Conservation (phyloP, 2,888 invertebrate genomes). For the Drosophila putrida region DNA sequence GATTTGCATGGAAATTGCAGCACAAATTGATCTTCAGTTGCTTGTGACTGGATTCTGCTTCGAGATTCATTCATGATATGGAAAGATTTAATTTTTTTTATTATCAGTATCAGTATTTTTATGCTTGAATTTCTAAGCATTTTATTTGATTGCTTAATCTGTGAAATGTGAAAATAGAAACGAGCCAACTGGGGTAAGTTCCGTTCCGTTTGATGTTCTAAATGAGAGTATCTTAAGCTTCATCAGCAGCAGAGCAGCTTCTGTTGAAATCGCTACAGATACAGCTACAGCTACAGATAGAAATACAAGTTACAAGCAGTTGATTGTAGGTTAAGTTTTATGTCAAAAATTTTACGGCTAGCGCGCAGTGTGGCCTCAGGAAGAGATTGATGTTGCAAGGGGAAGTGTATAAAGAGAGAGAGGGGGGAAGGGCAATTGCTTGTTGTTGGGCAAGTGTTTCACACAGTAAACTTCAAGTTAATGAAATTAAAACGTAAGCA, state of each 20-base stretch:
- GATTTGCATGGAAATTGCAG: conserved; percentile 14
- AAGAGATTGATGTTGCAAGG: conserved; percentile 1
- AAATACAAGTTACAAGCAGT: conserved; percentile 27
- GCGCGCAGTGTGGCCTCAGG: conserved; percentile 18
- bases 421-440: neutral
- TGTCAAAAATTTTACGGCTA: conserved; percentile 60
- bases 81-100: conserved; percentile 85
- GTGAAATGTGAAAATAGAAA: conserved; percentile 18
- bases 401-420: too few species aligned
- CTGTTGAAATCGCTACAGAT: conserved; percentile 58
- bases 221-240: conserved; percentile 58
- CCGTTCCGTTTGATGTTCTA: conserved; percentile 57
- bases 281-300: conserved; percentile 20
- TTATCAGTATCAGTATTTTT: neutral
- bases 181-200: conserved; percentile 48
- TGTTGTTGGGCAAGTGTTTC: conserved; percentile 66
- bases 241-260: conserved; percentile 57
- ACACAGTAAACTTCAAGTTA: conserved; percentile 78
- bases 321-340: conserved; percentile 67
- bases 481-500: conserved; percentile 80
- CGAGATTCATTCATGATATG: conserved; percentile 96
- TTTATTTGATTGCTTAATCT: conserved; percentile 44
- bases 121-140: conserved; percentile 8
- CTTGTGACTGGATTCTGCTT: conserved; percentile 87
- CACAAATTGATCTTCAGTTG: conserved; percentile 7